phyloP scores from a whole-genome alignment of 2,113 vertebrate genomes.

The Hydrolagus affinis region DNA sequence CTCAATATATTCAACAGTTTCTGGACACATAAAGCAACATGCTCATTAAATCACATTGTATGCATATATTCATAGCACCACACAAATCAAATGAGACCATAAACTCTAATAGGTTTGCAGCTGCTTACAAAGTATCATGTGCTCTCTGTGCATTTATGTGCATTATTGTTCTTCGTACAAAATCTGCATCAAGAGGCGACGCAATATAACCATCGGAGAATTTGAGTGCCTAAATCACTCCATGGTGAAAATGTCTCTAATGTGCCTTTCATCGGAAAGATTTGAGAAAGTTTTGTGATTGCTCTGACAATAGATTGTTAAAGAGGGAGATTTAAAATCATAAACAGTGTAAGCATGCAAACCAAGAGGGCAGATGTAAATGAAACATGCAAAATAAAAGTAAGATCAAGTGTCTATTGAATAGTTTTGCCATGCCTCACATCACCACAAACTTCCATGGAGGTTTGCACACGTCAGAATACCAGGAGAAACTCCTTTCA shows the following conservation, averaged over 20 bases:
- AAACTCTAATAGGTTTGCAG: conserved; percentile 22
- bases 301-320: neutral
- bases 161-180: conserved; percentile 3
- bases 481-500: too few relatives aligned
- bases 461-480: too few relatives aligned
- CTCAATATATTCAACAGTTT: conserved; percentile 7
- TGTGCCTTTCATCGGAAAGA: neutral
- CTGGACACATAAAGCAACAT: neutral
- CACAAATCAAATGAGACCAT: neutral
- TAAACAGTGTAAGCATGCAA: too few relatives aligned
- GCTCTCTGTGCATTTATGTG: neutral
- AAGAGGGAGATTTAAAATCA: neutral
- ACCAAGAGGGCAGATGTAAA: neutral
- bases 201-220: neutral
- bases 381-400: too few relatives aligned
- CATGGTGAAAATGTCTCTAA: neutral
- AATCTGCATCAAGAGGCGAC: neutral
- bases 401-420: too few relatives aligned
- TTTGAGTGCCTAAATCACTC: neutral
- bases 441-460: too few relatives aligned
- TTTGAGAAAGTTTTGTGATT: neutral
- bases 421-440: too few relatives aligned
- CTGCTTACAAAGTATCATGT: conserved; percentile 11
- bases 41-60: conserved; percentile 19
- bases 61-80: conserved; percentile 18